Evolutionary conservation across 2,797 vertebrate species (phyloP).

Genomic region (Etheostoma nigrum): DNA sequence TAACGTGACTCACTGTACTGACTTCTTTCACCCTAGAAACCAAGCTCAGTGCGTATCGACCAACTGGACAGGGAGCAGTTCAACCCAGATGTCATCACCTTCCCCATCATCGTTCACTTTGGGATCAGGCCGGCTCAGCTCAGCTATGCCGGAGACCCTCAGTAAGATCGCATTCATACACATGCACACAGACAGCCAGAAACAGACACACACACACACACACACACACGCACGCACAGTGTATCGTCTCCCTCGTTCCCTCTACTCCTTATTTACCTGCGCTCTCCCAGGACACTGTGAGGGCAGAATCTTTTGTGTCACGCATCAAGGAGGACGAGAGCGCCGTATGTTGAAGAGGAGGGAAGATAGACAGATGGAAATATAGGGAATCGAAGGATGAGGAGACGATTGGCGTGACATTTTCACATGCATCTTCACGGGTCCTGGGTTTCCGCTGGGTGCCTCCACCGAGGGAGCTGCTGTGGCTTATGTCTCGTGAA

Average conservation of each 20-base stretch:
- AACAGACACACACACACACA: neutral
- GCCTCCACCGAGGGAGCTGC: constrained; percentile 40
- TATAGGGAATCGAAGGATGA: constrained; percentile 26
- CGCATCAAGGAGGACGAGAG: constrained; percentile 25
- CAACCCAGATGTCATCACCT: constrained; percentile 98
- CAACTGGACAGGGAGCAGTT: constrained; percentile 98
- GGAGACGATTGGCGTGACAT: constrained; percentile 72
- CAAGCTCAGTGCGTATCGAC: constrained; percentile 98
- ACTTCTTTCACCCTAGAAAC: constrained; percentile 86
- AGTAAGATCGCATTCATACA: constrained; percentile 86
- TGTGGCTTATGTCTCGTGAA: constrained; percentile 58
- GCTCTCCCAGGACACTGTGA: constrained; percentile 43
- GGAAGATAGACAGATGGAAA: constrained; percentile 29
- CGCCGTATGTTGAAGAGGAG: constrained; percentile 18
- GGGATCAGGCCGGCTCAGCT: constrained; percentile 98
- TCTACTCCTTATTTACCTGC: constrained; percentile 28
- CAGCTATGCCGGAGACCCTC: constrained; percentile 98
- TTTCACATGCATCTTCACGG: constrained; percentile 75
- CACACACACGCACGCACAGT: neutral
- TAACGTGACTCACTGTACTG: neutral
- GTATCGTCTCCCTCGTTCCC: constrained; percentile 14
- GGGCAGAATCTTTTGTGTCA: neutral
- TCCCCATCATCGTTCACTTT: constrained; percentile 98
- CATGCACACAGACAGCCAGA: neutral
- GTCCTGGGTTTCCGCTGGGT: constrained; percentile 60